phyloP scores from a whole-genome alignment of 2,888 invertebrate species.

The Cylindroiulus punctatus region DNA sequence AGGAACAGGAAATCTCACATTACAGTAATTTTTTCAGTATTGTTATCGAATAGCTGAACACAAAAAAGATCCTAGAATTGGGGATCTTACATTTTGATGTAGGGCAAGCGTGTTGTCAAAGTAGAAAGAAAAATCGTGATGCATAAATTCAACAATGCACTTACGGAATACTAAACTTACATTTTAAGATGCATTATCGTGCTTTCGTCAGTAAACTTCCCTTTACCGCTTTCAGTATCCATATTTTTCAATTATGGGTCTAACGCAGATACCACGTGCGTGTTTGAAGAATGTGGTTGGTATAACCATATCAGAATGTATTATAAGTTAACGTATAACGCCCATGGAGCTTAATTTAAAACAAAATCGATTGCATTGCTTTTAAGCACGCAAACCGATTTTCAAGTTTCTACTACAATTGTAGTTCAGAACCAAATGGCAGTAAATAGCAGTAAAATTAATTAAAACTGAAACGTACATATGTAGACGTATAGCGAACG shows the following conservation, averaged over 20 bases:
- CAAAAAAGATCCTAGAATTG: background rate
- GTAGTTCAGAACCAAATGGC: too few species aligned
- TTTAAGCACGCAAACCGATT: background rate
- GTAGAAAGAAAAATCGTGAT: conserved; percentile 11
- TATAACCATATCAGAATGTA: background rate
- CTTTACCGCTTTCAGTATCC: background rate
- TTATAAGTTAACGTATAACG: background rate
- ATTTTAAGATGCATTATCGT: background rate
- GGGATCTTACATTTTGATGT: background rate
- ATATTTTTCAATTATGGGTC: background rate
- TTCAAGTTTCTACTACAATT: background rate
- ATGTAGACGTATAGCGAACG: too few species aligned
- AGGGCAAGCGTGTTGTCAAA: background rate
- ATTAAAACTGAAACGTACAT: too few species aligned
- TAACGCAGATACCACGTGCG: background rate
- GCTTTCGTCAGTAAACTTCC: background rate
- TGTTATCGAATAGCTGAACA: background rate
- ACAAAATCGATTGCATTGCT: background rate
- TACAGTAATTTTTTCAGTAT: conserved; percentile 11
- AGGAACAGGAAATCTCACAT: conserved; percentile 37
- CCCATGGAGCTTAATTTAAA: background rate
- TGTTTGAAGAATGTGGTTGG: background rate
- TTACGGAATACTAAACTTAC: background rate
- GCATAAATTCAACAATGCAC: background rate
- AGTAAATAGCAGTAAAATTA: too few species aligned